A percentile compares a stretch with the other conserved stretches of the same genome.
phyloP scores from a whole-genome alignment of 2,113 vertebrate genomes.

The Elephantulus edwardii region DNA sequence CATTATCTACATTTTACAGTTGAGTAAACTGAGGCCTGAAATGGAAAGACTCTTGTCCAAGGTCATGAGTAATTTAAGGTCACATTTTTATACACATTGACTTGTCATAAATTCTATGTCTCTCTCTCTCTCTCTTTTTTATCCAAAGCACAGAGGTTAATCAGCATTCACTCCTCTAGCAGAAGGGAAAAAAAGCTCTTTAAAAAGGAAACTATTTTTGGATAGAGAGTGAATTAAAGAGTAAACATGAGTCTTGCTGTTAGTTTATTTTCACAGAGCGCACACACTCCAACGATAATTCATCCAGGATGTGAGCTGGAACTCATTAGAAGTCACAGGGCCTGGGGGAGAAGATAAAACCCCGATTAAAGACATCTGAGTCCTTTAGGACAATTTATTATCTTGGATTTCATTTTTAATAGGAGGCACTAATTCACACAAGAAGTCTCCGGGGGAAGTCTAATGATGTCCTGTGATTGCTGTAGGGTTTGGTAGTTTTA shows the following conservation, averaged over 20 bases:
- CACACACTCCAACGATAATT: slow-evolving; percentile 63
- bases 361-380: slow-evolving; percentile 68
- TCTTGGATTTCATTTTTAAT: slow-evolving; percentile 73
- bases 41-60: slow-evolving; percentile 12
- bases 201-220: slow-evolving; percentile 69
- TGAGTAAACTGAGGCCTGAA: slow-evolving; percentile 28
- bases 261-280: slow-evolving; percentile 72
- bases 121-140: neutral
- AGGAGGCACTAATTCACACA: slow-evolving; percentile 67
- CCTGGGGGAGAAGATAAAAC: slow-evolving; percentile 71
- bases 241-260: slow-evolving; percentile 58
- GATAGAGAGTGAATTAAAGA: slow-evolving; percentile 67
- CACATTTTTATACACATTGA: neutral
- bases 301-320: slow-evolving; percentile 75
- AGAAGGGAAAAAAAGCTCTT: slow-evolving; percentile 61
- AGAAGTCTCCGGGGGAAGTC: slow-evolving; percentile 26
- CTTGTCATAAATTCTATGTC: neutral
- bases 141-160: slow-evolving; percentile 28
- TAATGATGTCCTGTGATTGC: neutral
- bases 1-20: neutral
- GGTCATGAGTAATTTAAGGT: neutral
- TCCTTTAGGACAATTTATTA: slow-evolving; percentile 70
- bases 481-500: neutral
- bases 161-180: slow-evolving; percentile 45
- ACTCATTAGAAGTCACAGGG: slow-evolving; percentile 69